Percentiles rank a stretch among this genome's conserved stretches.
Evolutionary conservation across 2,113 vertebrate genomes (phyloP).

Genomic region (Callorhinus ursinus): DNA sequence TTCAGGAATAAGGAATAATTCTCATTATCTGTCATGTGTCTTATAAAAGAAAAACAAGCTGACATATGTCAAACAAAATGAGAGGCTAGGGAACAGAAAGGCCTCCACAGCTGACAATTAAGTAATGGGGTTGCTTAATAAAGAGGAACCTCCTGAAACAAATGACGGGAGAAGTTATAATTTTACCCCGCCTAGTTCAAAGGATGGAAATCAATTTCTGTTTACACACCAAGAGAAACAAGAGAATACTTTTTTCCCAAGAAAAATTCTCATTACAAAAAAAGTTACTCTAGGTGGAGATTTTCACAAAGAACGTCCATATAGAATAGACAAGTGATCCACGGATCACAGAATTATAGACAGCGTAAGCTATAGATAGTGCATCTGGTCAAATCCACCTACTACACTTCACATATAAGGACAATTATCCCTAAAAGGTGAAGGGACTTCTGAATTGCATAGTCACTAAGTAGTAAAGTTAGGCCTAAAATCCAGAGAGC

Average conservation of each 20-base stretch:
- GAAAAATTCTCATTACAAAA: background rate
- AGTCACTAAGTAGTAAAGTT: background rate
- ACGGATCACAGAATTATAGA: background rate
- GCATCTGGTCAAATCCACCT: background rate
- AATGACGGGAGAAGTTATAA: background rate
- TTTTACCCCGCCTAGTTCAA: background rate
- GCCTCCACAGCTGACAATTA: background rate
- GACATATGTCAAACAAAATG: constrained; percentile 53
- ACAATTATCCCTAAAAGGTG: background rate
- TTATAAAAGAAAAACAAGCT: constrained; percentile 56
- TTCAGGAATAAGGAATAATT: constrained; percentile 43
- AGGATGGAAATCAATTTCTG: background rate
- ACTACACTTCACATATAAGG: background rate
- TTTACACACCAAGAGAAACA: background rate
- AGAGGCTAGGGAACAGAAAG: background rate
- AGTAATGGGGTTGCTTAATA: background rate
- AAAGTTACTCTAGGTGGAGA: background rate
- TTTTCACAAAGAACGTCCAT: constrained; percentile 1
- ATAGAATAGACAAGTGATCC: background rate
- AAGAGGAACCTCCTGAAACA: constrained; percentile 27
- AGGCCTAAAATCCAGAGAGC: background rate
- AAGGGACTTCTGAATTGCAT: constrained; percentile 22
- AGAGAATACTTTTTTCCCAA: background rate
- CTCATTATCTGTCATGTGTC: constrained; percentile 15
- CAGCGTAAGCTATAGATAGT: background rate